Evolutionary conservation across 2,888 invertebrate genomes (phyloP).

Genomic region (Aphodius granarius): DNA sequence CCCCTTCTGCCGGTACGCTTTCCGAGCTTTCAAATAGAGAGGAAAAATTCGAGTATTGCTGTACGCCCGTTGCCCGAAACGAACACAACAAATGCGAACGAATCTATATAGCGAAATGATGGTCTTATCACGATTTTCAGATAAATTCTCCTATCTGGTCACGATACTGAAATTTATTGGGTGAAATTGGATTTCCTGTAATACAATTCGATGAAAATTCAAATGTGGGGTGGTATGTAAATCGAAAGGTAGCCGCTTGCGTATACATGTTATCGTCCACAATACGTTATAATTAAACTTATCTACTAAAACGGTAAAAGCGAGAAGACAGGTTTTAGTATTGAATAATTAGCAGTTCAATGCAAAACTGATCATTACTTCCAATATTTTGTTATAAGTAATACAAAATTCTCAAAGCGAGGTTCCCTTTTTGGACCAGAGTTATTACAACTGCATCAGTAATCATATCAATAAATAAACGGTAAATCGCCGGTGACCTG

Average conservation of each 20-base stretch:
- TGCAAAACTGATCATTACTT: too few relatives aligned
- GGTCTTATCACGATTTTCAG: background rate
- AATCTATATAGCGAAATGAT: background rate
- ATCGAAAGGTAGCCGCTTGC: background rate
- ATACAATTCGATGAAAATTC: background rate
- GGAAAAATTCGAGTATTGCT: background rate
- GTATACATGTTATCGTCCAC: too few relatives aligned
- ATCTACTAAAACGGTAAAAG: too few relatives aligned
- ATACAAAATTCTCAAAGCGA: too few relatives aligned
- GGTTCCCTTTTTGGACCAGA: too few relatives aligned
- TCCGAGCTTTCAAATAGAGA: background rate
- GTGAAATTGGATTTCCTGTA: background rate
- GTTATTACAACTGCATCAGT: too few relatives aligned
- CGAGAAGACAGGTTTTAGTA: too few relatives aligned
- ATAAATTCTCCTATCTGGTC: background rate
- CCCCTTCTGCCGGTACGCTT: background rate
- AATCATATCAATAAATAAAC: too few relatives aligned
- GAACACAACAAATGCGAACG: background rate
- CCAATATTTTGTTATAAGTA: too few relatives aligned
- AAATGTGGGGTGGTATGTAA: background rate
- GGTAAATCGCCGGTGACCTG: background rate
- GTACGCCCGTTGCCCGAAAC: background rate
- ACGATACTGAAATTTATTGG: background rate
- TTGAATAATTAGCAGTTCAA: too few relatives aligned
- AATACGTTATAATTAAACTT: too few relatives aligned